Conservation (phyloP, 2,888 invertebrate genomes). For the Amphipoea lucens region DNA sequence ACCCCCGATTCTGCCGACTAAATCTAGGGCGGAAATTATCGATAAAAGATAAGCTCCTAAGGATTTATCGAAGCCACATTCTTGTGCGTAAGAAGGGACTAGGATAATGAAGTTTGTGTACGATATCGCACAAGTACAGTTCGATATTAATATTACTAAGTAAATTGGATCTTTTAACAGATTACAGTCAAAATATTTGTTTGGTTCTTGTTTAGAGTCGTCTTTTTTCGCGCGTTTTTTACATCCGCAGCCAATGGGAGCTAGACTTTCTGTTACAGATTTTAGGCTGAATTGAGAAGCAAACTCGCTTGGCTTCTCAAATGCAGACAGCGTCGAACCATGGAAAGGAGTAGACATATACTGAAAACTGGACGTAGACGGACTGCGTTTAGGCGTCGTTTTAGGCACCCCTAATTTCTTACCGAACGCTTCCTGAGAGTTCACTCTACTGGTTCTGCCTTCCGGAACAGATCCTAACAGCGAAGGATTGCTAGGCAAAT, state of each 20-base stretch:
- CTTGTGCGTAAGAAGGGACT: slow-evolving; percentile 94
- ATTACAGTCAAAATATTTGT: slow-evolving; percentile 93
- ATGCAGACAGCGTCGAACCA: slow-evolving; percentile 94
- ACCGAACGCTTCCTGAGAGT: slow-evolving; percentile 82
- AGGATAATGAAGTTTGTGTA: slow-evolving; percentile 96
- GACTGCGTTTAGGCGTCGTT: slow-evolving; percentile 92
- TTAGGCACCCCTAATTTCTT: slow-evolving; percentile 84
- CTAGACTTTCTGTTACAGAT: slow-evolving; percentile 91
- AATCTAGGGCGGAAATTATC: slow-evolving; percentile 94
- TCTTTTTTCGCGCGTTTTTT: slow-evolving; percentile 81
- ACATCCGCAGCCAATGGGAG: slow-evolving; percentile 85
- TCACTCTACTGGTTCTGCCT: slow-evolving; percentile 84
- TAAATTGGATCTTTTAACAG: slow-evolving; percentile 95
- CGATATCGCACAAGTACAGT: slow-evolving; percentile 96
- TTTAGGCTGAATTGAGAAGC: slow-evolving; percentile 94
- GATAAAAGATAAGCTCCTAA: slow-evolving; percentile 94
- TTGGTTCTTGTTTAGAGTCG: slow-evolving; percentile 82
- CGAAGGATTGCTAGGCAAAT: slow-evolving; percentile 92
- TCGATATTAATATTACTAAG: slow-evolving; percentile 95
- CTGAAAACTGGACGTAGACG: slow-evolving; percentile 95
- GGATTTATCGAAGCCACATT: slow-evolving; percentile 93
- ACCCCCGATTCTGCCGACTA: slow-evolving; percentile 95
- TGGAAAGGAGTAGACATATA: slow-evolving; percentile 96
- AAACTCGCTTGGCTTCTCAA: slow-evolving; percentile 94
- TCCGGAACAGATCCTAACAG: slow-evolving; percentile 93